Percentiles rank a stretch among this genome's conserved stretches.
phyloP scores from a whole-genome alignment of 2,797 vertebrate genomes.

The Epinephelus awoara region DNA sequence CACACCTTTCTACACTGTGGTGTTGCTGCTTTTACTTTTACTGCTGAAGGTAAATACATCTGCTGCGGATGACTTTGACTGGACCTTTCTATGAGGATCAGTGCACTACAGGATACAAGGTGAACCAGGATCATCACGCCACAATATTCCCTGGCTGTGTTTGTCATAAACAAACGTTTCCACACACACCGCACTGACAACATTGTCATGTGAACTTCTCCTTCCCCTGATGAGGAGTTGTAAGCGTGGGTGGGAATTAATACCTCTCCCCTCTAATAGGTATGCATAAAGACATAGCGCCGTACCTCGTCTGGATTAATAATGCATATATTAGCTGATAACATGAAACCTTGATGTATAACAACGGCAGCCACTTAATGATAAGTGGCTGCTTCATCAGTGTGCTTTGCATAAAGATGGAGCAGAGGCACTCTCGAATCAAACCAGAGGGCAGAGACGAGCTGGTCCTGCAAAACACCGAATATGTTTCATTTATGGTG shows the following conservation, averaged over 20 bases:
- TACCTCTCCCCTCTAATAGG: constrained; percentile 49
- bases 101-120: not conserved
- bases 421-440: constrained; percentile 64
- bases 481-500: constrained; percentile 63
- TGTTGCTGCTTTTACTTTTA: too few species aligned
- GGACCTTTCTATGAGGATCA: not conserved
- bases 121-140: not conserved
- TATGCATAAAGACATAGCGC: constrained; percentile 61
- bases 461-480: constrained; percentile 57
- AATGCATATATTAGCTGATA: constrained; percentile 81
- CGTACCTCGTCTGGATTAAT: constrained; percentile 71
- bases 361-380: constrained; percentile 74
- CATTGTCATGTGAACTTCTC: not conserved
- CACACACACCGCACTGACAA: not conserved
- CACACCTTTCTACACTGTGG: too few species aligned
- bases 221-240: constrained; percentile 22
- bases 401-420: constrained; percentile 80
- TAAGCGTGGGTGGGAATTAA: constrained; percentile 41
- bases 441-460: constrained; percentile 67
- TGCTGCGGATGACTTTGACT: not conserved
- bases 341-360: constrained; percentile 77
- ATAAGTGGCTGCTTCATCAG: constrained; percentile 79
- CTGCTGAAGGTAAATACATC: not conserved
- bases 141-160: not conserved
- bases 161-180: constrained; percentile 18